Evolutionary conservation across 2,797 vertebrate species (phyloP), one percentile per base, ranked within the genome.

Genomic region (Amblyopsis hoosieri): DNA sequence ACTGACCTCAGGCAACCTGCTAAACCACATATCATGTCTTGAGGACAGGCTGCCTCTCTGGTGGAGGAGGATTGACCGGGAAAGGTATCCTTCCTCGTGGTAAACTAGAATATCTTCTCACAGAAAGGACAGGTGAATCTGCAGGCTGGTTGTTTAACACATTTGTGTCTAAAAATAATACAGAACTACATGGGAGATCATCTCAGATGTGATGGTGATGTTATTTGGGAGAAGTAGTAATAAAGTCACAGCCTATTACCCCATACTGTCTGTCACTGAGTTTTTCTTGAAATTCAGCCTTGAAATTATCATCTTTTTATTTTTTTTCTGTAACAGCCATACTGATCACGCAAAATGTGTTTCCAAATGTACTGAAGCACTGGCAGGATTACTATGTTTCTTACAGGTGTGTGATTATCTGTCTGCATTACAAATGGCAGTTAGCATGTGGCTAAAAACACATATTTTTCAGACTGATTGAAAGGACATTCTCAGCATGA

Each of bases 61-160:
- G 66, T 71, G 59, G 72, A 54, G 62, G 71, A 71, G 61, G 63
- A 23, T 50, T 47, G 52, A 64, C n/a, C 1, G n/a, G 66, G 49
- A 69, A 17, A 13, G 60, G 64, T 66, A 37, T 48, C 61, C 42
- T 37, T 9, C 66, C 54, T 47, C 71, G 72, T 71, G 62, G 60
- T 60, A 63, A 86, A 89, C 83, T 90, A 87, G 85, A 91, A 87
- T 55, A 54, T 68, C 67, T 73, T 82, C 65, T 60, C 66, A 64
- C 58, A 66, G 54, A 66, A 70, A 69, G 62, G 66, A 73, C 69
- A 64, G 61, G 72, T 80, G 85, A 85, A 83, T 78, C 63, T 78
- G 65, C 75, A 78, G 76, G 81, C 51, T 49, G 68, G 60, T 57
- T 57, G 51, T 63, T 74, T 64, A 9, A 58, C 57, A 49, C 45